Evolutionary conservation across 1,140 invertebrate species (phyloP), one percentile per base, ranked within the genome.

Genomic region (Yoshiicerus persimilis): DNA sequence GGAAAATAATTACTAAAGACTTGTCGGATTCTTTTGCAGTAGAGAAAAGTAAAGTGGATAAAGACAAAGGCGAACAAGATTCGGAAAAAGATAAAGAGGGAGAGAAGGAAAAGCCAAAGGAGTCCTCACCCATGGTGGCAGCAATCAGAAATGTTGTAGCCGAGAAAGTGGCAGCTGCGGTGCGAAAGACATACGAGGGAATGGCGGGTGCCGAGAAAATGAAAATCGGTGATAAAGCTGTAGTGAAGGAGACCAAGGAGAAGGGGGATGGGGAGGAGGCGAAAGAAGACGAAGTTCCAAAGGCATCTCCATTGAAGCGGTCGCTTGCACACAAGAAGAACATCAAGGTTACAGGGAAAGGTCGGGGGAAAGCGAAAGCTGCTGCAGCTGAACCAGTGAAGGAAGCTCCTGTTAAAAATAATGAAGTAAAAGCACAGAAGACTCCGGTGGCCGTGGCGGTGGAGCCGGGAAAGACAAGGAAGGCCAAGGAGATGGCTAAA

Each of bases 141-240:
- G 75, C 75, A 16, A 39, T 75, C 9, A 27, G 27, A n/a, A 66
- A 36, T 75, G 66, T 41, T 3, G 83, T 39, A 36, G 62, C 47
- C 4, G 87, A 86, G n/a, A 85, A 86, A 77, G 87, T 88, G 10
- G 75, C 56, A 13, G 88, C 75, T 25, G 88, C 88, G 32, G 88
- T 88, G 13, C n/a, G 85, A 32, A 88, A 88, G 75, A 88, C 88
- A 11, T 88, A 86, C 66, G 88, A 88, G 23, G 88, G 88, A 5
- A 80, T 36, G 34, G 75, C 75, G 0, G 75, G 75, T 0, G 75
- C 23, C 16, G 83, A 84, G 9, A 84, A 47, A 10, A 86, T 80
- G 75, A 80, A 80, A 16, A 38, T 80, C 6, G 75, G 75, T 0
- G 16, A 80, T 70, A 4, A 30, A 64, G n/a, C 20, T 10, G 39